Evolutionary conservation across 2,113 vertebrate species (phyloP), one percentile per base, ranked within the genome.

Genomic region (Apus apus): DNA sequence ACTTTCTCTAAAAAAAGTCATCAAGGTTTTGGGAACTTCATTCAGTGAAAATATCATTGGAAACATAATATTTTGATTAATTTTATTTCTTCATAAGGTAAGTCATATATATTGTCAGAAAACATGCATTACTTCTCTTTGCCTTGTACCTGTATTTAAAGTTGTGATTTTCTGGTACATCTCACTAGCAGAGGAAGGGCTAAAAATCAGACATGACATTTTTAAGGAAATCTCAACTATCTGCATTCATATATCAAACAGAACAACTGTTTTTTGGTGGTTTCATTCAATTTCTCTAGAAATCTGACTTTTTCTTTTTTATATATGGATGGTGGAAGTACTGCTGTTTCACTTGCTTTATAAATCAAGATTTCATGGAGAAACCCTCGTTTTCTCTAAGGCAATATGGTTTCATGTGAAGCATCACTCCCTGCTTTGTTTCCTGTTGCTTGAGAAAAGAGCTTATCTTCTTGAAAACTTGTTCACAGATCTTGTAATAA

Each of bases 401-500:
- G 61, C 11, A n/a, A 11, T 32, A 25, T 54, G 22, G 21, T 11
- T 92, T 68, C 68, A 66, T 1, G 23, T 25, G 17, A 27, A 25
- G 2, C 15, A 51, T 58, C 13, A 18, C 36, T 87, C 27, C 8
- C n/a, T 89, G 11, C 29, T 88, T 85, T 50, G 66, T 7, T 61
- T 78, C 60, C 36, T 82, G 38, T 58, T 40, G 7, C 23, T 60
- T 61, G 15, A 57, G 34, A 72, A 83, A 70, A 71, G n/a, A 67
- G 25, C 1, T 3, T 4, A 25, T 54, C 38, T 79, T 45, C 56
- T 56, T 71, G 48, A 94, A 92, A 95, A 61, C 2, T 56, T 72
- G 57, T 68, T 81, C 65, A 46, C 30, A 89, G 66, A 57, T 74
- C 29, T 74, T 75, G 26, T 57, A 75, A 81, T 29, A 92, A 93